A percentile compares a stretch with the other conserved stretches of the same genome.
Conservation (phyloP, 2,797 vertebrate species). For the Pristis pectinata region DNA sequence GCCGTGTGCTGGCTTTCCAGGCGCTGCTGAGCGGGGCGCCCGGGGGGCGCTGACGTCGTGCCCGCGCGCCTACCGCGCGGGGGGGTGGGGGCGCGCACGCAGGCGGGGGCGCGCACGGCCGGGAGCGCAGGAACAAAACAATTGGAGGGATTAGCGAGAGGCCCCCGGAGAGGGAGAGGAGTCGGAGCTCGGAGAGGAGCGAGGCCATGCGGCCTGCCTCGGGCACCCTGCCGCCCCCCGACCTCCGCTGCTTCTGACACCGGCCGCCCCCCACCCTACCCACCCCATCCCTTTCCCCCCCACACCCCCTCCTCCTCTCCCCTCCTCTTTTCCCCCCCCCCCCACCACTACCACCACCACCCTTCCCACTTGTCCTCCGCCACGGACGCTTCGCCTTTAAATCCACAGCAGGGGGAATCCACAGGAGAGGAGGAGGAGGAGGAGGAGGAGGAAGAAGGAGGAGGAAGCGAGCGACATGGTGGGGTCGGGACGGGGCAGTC, state of each 20-base stretch:
- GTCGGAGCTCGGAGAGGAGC: neutral
- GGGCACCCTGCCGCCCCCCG: neutral
- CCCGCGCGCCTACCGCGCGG: neutral
- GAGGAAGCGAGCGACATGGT: neutral
- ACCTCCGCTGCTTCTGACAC: neutral
- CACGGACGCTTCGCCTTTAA: neutral
- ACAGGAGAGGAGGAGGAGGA: neutral
- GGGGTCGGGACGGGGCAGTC: neutral
- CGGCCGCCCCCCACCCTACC: neutral
- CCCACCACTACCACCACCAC: too few relatives aligned
- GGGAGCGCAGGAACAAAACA: constrained; percentile 17
- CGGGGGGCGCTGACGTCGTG: neutral
- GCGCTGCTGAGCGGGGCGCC: neutral
- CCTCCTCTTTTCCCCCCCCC: too few relatives aligned
- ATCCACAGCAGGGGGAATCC: too few relatives aligned
- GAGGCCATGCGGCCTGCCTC: constrained; percentile 28
- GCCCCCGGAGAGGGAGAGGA: neutral
- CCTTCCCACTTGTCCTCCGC: neutral
- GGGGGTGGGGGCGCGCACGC: neutral
- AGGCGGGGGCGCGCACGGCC: neutral
- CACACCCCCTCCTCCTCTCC: too few relatives aligned
- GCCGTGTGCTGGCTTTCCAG: neutral
- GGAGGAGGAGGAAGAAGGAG: neutral
- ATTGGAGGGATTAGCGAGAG: neutral
- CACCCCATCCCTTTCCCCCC: neutral